These are phyloP conservation scores for Charaxes varanes DNA, from an alignment of 1,140 invertebrate species.

Conservation along the genomic window DNA sequence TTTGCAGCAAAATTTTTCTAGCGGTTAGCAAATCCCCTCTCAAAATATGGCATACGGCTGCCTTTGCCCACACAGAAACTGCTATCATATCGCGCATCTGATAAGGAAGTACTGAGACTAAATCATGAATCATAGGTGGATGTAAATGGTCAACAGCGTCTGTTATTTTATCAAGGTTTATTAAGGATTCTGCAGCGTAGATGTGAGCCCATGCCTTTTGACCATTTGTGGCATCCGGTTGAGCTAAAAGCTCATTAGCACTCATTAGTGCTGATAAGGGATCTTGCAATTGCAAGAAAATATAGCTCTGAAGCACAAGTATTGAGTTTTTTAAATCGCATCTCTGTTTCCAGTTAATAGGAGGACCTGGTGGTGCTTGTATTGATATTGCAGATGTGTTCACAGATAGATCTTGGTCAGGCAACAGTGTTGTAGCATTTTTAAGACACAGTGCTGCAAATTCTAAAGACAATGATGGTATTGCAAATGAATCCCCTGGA, in stretches of 20 bases:
- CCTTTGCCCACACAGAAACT: slow-evolving; percentile 67
- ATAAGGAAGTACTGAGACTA: slow-evolving; percentile 56
- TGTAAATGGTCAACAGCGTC: slow-evolving; percentile 92
- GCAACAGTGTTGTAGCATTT: slow-evolving; percentile 83
- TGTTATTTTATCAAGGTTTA: slow-evolving; percentile 86
- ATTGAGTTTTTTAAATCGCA: slow-evolving; percentile 77
- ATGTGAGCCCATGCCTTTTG: slow-evolving; percentile 88
- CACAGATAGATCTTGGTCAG: slow-evolving; percentile 47
- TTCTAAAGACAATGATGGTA: slow-evolving; percentile 90
- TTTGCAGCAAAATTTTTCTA: slow-evolving; percentile 61
- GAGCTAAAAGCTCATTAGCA: slow-evolving; percentile 80
- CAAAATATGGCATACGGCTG: slow-evolving; percentile 62
- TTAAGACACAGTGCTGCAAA: slow-evolving; percentile 91
- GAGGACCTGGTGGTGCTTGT: slow-evolving; percentile 61
- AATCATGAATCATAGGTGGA: slow-evolving; percentile 80
- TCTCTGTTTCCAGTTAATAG: slow-evolving; percentile 64
- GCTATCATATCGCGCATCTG: slow-evolving; percentile 61
- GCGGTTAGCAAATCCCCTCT: slow-evolving; percentile 62
- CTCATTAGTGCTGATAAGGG: slow-evolving; percentile 86
- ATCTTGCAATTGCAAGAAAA: slow-evolving; percentile 89
- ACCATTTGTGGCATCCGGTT: slow-evolving; percentile 59
- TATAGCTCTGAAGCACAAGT: slow-evolving; percentile 87
- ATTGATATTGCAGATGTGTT: slow-evolving; percentile 45
- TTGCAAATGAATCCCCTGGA: slow-evolving; percentile 83
- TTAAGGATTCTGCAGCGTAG: slow-evolving; percentile 92